Evolutionary conservation across 1,140 invertebrate species (phyloP).

Genomic region (Helicorthomorpha holstii): DNA sequence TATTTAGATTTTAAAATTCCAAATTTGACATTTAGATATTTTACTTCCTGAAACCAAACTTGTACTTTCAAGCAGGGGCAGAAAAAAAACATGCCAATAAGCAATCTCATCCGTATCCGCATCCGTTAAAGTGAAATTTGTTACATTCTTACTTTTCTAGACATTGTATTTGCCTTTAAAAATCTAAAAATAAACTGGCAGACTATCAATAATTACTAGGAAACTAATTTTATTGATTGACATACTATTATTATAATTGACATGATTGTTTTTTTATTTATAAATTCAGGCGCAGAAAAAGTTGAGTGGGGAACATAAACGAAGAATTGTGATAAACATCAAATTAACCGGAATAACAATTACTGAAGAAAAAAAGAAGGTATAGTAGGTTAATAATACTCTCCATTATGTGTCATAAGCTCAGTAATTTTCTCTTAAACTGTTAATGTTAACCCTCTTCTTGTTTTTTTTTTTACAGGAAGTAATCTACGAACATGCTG

Average conservation of each 20-base stretch:
- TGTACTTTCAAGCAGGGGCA: too few relatives aligned
- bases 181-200: too few relatives aligned
- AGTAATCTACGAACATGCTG: conserved; percentile 87
- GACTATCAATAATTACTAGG: too few relatives aligned
- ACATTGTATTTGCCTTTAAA: too few relatives aligned
- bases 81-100: too few relatives aligned
- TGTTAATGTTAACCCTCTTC: not conserved
- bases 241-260: not conserved
- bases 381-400: conserved; percentile 28
- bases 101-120: too few relatives aligned
- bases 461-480: conserved; percentile 43
- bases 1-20: too few relatives aligned
- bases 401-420: not conserved
- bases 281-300: conserved; percentile 30
- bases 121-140: too few relatives aligned
- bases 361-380: conserved; percentile 81
- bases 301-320: conserved; percentile 90
- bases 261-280: not conserved
- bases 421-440: not conserved
- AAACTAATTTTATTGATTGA: too few relatives aligned
- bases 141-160: too few relatives aligned
- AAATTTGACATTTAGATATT: too few relatives aligned
- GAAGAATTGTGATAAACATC: conserved; percentile 84
- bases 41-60: too few relatives aligned
- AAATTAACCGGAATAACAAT: conserved; percentile 87